Conservation (phyloP, 2,113 vertebrate species). For the Carassius carassius region DNA sequence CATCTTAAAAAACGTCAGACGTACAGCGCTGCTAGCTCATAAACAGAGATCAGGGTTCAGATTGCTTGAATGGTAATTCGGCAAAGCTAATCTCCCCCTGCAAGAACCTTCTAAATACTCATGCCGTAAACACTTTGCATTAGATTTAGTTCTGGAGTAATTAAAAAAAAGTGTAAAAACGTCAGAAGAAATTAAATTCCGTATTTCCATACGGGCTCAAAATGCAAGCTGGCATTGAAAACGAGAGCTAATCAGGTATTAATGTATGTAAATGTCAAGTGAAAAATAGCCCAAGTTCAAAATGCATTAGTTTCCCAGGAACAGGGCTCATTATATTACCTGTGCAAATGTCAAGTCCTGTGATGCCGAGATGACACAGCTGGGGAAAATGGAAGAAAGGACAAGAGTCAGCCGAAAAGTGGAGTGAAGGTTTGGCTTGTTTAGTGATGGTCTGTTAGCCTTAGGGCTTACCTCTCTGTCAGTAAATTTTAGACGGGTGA, state of each 20-base stretch:
- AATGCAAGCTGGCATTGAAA: constrained; percentile 61
- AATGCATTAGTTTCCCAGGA: constrained; percentile 58
- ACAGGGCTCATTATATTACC: constrained; percentile 69
- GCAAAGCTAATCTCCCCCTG: constrained; percentile 62
- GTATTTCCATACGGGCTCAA: constrained; percentile 41
- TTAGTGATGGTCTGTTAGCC: constrained; percentile 43
- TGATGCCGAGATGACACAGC: constrained; percentile 47
- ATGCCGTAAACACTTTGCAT: constrained; percentile 47
- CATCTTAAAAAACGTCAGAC: constrained; percentile 69
- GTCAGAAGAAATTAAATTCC: constrained; percentile 24
- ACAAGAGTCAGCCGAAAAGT: constrained; percentile 33
- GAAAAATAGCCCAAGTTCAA: constrained; percentile 59
- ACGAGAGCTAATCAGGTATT: constrained; percentile 61
- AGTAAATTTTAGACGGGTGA: constrained; percentile 8
- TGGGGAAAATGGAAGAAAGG: constrained; percentile 46
- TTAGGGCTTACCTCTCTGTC: constrained; percentile 36
- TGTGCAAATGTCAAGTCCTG: constrained; percentile 69
- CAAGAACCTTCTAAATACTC: constrained; percentile 56
- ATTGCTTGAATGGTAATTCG: constrained; percentile 66
- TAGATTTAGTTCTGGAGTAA: constrained; percentile 4
- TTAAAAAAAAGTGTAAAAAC: constrained; percentile 12
- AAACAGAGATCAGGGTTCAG: constrained; percentile 68
- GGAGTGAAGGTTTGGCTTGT: constrained; percentile 31
- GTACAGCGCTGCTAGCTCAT: constrained; percentile 57
- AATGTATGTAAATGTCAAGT: constrained; percentile 66